Evolutionary conservation across 2,113 vertebrate species (phyloP).

Genomic region (Orycteropus afer): DNA sequence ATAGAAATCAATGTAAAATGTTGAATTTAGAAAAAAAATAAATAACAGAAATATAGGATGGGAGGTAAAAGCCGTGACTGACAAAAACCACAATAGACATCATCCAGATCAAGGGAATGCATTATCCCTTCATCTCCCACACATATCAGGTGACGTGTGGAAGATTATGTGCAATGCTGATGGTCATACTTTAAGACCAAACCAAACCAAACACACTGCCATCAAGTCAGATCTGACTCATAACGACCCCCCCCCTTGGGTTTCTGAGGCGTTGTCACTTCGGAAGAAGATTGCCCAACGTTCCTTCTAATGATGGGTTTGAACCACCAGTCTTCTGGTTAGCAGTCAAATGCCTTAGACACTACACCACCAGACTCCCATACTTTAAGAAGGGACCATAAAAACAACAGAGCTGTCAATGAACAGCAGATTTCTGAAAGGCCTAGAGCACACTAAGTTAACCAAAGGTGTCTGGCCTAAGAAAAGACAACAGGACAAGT

Average conservation of each 20-base stretch:
- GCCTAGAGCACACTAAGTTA: neutral
- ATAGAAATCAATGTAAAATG: constrained; percentile 17
- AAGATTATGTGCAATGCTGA: neutral
- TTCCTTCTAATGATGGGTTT: too few relatives aligned
- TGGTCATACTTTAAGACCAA: too few relatives aligned
- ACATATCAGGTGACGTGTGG: neutral
- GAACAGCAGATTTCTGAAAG: neutral
- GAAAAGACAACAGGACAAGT: neutral
- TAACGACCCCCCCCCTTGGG: too few relatives aligned
- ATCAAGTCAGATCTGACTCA: too few relatives aligned
- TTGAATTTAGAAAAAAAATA: neutral
- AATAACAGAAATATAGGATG: neutral
- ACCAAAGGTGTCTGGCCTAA: neutral
- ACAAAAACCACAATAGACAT: neutral
- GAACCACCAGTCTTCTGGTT: too few relatives aligned
- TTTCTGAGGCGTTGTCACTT: too few relatives aligned
- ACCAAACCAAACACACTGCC: too few relatives aligned
- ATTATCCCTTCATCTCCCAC: neutral
- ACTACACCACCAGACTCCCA: too few relatives aligned
- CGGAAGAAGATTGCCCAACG: too few relatives aligned
- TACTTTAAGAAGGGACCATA: neutral
- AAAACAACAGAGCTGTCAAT: neutral
- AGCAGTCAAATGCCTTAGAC: too few relatives aligned
- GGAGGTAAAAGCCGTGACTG: neutral
- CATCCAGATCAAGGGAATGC: neutral